Percentiles rank a stretch among this genome's conserved stretches.
phyloP scores from a whole-genome alignment of 1,140 invertebrate genomes.

The Heliconius hermathena region DNA sequence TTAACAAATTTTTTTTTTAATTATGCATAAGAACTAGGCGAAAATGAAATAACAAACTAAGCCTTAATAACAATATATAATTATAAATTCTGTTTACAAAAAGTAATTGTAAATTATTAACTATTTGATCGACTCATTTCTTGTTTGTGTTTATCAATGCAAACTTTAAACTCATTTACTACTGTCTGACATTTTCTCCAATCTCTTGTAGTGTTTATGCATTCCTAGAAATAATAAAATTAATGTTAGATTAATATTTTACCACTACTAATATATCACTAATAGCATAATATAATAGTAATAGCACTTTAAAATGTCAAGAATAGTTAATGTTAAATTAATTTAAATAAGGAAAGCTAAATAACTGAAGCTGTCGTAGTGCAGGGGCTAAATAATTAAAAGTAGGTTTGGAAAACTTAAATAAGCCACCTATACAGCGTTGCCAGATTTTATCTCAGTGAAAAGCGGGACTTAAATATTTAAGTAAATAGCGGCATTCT shows the following conservation, averaged over 20 bases:
- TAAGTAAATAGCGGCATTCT: too few relatives aligned
- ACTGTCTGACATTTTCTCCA: conserved; percentile 95
- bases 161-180: conserved; percentile 89
- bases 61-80: conserved; percentile 17
- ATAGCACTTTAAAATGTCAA: too few relatives aligned
- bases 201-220: conserved; percentile 92
- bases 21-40: neutral
- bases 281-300: too few relatives aligned
- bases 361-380: too few relatives aligned
- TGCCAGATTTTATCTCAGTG: too few relatives aligned
- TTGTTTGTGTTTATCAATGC: conserved; percentile 84
- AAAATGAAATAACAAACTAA: neutral
- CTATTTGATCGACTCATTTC: conserved; percentile 48
- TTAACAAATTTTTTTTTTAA: neutral
- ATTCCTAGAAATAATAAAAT: conserved; percentile 85
- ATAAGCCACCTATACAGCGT: too few relatives aligned
- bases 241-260: neutral
- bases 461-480: too few relatives aligned
- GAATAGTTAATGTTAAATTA: too few relatives aligned
- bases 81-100: neutral
- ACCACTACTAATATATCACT: too few relatives aligned
- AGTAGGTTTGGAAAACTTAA: too few relatives aligned
- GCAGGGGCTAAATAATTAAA: too few relatives aligned
- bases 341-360: too few relatives aligned
- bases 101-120: conserved; percentile 37